Evolutionary conservation across 2,888 invertebrate species (phyloP), one percentile per base, ranked within the genome.

Genomic region (Galerucella pusilla): DNA sequence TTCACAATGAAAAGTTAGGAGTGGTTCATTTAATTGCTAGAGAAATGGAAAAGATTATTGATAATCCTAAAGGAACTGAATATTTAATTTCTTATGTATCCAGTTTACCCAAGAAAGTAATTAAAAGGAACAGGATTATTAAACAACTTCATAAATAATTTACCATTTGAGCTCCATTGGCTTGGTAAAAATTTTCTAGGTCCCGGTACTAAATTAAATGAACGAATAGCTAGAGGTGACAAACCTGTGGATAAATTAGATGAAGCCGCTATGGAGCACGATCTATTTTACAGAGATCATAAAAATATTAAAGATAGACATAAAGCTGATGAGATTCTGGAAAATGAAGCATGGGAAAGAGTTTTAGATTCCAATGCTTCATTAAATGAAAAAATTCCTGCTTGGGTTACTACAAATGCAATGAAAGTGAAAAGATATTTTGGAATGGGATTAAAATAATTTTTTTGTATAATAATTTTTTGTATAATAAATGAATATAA

Each of bases 241-340:
- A 45, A 70, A 70, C 70, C 61, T 12, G 49, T 57, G 5, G 16
- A 70, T 70, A 59, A 70, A 61, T 70, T 63, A 70, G 70, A 70
- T 63, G 70, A 42, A 49, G 60, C 70, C 9, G 63, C 70, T n/a
- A 35, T 20, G 49, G 61, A 70, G 12, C 63, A 61, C 20, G 49
- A 70, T 25, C 61, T 70, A 70, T 63, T 63, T 70, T 70, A 70
- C 46, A 70, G 35, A 49, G 49, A 70, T 70, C 61, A 70, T 70
- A 70, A 70, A 70, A 63, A 28, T 63, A 3, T 52, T 46, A 46
- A 63, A 9, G 70, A 70, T 12, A 61, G 70, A 70, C 42, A 63
- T 61, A 70, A 46, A 45, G 63, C 70, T 6, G 63, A 63, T 70
- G 52, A 46, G n/a, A 61, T 61, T 25, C 16, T 70, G 11, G 67